phyloP scores from a whole-genome alignment of 1,140 invertebrate species.

The Zaprionus vittiger region DNA sequence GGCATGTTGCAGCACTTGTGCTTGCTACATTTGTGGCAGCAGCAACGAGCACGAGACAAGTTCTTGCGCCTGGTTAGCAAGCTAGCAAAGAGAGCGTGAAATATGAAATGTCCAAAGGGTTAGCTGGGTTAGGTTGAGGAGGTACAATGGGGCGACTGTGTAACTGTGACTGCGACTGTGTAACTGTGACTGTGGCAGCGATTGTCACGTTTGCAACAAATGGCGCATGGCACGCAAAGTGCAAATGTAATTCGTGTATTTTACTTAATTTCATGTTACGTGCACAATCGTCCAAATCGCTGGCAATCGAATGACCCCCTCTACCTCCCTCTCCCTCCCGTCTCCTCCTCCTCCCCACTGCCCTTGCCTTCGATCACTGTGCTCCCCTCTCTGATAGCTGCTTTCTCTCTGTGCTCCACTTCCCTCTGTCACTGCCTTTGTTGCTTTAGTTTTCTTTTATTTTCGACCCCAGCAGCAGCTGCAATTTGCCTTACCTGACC shows the following conservation, averaged over 20 bases:
- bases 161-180: constrained; percentile 13
- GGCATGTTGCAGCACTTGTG: constrained; percentile 11
- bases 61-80: constrained; percentile 16
- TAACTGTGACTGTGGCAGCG: constrained; percentile 38
- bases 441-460: constrained; percentile 3
- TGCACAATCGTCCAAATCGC: constrained; percentile 78
- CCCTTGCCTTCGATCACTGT: neutral
- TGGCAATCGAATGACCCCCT: constrained; percentile 50
- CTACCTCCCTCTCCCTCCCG: neutral
- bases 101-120: constrained; percentile 53
- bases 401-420: neutral
- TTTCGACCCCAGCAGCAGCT: constrained; percentile 7
- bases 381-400: neutral
- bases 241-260: constrained; percentile 82
- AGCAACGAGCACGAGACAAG: constrained; percentile 14
- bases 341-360: neutral
- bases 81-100: constrained; percentile 46
- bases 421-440: neutral
- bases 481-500: constrained; percentile 29
- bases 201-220: constrained; percentile 82
- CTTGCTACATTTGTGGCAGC: constrained; percentile 14
- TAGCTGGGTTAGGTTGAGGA: neutral
- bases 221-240: constrained; percentile 80
- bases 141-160: constrained; percentile 1
- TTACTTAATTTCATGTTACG: constrained; percentile 81